Conservation (phyloP, 1,140 invertebrate species). For the Eriocheir sinensis region DNA sequence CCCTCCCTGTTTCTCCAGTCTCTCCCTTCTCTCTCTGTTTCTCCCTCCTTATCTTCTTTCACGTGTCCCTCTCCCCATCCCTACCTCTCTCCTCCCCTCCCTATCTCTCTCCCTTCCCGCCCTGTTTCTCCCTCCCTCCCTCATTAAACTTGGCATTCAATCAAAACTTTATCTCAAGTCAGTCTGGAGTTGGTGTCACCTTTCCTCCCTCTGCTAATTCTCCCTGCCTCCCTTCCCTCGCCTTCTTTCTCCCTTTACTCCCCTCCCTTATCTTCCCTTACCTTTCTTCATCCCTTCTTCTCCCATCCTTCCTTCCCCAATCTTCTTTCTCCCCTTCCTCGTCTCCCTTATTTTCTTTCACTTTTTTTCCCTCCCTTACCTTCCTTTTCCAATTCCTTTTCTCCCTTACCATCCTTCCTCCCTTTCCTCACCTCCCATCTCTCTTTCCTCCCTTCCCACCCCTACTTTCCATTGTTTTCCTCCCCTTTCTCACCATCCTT, state of each 20-base stretch:
- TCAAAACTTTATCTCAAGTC: constrained; percentile 16
- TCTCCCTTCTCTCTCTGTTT: not conserved
- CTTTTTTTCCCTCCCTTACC: too few species aligned
- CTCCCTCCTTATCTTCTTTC: too few species aligned
- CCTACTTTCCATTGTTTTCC: too few species aligned
- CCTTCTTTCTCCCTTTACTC: too few species aligned
- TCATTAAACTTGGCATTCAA: constrained; percentile 16
- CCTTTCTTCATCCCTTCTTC: not conserved
- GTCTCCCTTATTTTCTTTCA: too few species aligned
- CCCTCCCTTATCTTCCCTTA: not conserved
- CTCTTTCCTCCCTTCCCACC: too few species aligned
- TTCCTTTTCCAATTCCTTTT: too few species aligned
- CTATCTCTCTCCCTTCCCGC: not conserved
- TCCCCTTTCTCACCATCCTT: not conserved
- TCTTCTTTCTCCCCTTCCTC: not conserved
- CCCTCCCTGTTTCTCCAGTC: not conserved
- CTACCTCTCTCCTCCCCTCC: not conserved
- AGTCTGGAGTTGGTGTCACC: constrained; percentile 20
- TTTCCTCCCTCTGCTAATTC: not conserved
- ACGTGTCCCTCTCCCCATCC: not conserved
- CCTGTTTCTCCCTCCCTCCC: not conserved
- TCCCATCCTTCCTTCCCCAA: not conserved
- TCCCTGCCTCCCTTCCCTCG: not conserved
- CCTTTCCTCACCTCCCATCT: too few species aligned
- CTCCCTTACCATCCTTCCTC: too few species aligned